These are phyloP conservation scores for Squalus acanthias DNA, from an alignment of 2,797 vertebrate species.

Conservation along the genomic window DNA sequence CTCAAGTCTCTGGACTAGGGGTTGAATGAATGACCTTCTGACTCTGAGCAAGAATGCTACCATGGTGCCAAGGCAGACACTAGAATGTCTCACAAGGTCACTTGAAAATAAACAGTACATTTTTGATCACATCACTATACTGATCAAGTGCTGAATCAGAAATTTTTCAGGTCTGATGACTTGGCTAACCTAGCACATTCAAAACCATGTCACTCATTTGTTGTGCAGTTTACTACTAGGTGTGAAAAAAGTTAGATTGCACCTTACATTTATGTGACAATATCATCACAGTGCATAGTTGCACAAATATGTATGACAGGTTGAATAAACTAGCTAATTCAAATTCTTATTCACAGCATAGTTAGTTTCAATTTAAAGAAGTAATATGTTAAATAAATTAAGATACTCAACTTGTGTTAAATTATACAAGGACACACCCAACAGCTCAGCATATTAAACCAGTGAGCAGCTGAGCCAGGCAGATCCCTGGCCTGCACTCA, in stretches of 20 bases:
- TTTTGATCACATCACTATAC: neutral
- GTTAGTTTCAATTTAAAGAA: neutral
- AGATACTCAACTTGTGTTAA: neutral
- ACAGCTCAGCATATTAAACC: neutral
- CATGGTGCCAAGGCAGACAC: neutral
- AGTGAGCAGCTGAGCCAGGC: neutral
- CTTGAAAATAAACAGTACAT: neutral
- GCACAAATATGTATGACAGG: neutral
- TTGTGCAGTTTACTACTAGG: neutral
- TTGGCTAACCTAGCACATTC: neutral
- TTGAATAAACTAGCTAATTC: neutral
- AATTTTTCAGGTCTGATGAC: neutral
- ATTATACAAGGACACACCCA: neutral
- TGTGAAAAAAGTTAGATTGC: neutral
- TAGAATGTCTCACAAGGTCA: neutral
- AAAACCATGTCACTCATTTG: neutral
- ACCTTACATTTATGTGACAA: neutral
- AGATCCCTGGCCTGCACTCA: neutral
- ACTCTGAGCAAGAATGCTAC: neutral
- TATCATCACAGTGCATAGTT: neutral
- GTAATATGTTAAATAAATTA: neutral
- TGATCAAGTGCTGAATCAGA: neutral
- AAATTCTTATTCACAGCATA: neutral
- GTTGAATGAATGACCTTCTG: neutral
- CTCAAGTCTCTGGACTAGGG: neutral